These are phyloP conservation scores for Podarcis muralis DNA, from an alignment of 2,113 vertebrate genomes.

Conservation along the genomic window DNA sequence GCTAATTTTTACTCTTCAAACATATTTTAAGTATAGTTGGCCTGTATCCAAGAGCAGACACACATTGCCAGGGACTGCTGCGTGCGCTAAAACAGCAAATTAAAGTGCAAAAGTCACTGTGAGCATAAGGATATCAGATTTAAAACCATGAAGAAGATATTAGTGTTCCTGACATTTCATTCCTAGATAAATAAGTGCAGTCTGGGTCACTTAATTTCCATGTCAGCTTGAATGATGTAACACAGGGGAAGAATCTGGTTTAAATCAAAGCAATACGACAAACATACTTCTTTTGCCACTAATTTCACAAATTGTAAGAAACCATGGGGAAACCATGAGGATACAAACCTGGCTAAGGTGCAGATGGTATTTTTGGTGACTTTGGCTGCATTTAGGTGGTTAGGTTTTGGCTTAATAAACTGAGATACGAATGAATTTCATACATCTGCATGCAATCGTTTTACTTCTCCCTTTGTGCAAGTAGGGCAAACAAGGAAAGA, in stretches of 20 bases:
- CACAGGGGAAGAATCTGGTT: not conserved
- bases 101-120: slow-evolving; percentile 50
- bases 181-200: slow-evolving; percentile 1
- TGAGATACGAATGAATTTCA: not conserved
- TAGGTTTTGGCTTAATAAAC: not conserved
- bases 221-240: slow-evolving; percentile 17
- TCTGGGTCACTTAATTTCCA: not conserved
- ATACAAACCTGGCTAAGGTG: not conserved
- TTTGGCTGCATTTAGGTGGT: not conserved
- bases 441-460: not conserved
- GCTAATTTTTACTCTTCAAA: slow-evolving; percentile 50
- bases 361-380: not conserved
- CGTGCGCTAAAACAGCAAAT: slow-evolving; percentile 60
- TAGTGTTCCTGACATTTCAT: slow-evolving; percentile 42
- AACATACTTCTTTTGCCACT: not conserved
- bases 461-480: not conserved
- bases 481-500: no score
- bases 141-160: slow-evolving; percentile 54
- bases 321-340: not conserved
- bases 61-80: slow-evolving; percentile 59
- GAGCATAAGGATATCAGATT: slow-evolving; percentile 55
- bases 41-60: slow-evolving; percentile 16
- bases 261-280: slow-evolving; percentile 10
- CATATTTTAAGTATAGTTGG: slow-evolving; percentile 40
- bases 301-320: not conserved